Conservation (phyloP, 2,797 vertebrate species). For the Channa striata region DNA sequence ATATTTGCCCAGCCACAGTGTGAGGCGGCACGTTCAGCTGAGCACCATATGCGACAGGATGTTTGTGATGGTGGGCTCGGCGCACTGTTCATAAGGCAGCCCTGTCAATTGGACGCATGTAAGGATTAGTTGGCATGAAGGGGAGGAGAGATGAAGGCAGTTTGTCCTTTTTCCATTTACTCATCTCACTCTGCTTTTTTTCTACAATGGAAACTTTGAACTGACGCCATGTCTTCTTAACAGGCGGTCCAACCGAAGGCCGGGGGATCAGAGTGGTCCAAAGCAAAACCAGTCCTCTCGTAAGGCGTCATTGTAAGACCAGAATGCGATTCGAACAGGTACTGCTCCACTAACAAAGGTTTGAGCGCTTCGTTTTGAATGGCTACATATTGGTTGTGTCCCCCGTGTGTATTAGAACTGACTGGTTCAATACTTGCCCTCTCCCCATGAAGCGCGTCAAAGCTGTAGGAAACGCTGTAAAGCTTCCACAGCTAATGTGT, state of each 20-base stretch:
- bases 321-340: constrained; percentile 35
- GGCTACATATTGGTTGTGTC: constrained; percentile 17
- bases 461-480: constrained; percentile 54
- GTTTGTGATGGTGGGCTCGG: constrained; percentile 54
- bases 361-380: constrained; percentile 27
- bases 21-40: constrained; percentile 63
- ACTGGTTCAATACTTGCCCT: constrained; percentile 55
- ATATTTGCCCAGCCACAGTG: constrained; percentile 67
- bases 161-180: constrained; percentile 44
- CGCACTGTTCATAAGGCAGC: constrained; percentile 52
- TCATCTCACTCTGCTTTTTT: constrained; percentile 29
- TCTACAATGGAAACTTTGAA: constrained; percentile 26
- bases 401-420: constrained; percentile 34
- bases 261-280: constrained; percentile 27
- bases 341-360: constrained; percentile 1
- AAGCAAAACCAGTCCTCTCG: constrained; percentile 30
- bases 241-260: constrained; percentile 27
- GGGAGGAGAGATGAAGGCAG: constrained; percentile 37
- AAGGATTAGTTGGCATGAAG: constrained; percentile 29
- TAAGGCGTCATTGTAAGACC: constrained; percentile 2
- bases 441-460: constrained; percentile 38
- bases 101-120: constrained; percentile 50
- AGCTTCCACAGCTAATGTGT: constrained; percentile 37
- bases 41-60: constrained; percentile 75
- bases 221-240: constrained; percentile 25